A percentile compares a stretch with the other conserved stretches of the same genome.
Evolutionary conservation across 2,797 vertebrate species (phyloP).

Genomic region (Pachyuromys duprasi): DNA sequence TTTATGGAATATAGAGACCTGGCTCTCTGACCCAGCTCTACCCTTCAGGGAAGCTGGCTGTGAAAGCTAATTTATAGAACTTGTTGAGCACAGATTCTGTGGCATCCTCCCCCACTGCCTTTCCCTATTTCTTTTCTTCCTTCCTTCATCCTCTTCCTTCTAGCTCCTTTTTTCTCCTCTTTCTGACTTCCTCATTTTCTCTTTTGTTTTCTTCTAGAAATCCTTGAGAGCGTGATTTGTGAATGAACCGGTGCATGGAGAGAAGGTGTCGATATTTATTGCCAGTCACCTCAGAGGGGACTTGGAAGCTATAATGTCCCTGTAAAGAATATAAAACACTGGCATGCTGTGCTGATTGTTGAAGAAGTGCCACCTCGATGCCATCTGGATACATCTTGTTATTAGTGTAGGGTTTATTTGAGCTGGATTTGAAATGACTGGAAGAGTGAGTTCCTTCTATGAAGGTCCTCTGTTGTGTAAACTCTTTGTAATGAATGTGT

Average conservation of each 20-base stretch:
- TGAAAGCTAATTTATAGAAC: neutral
- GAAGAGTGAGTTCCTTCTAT: neutral
- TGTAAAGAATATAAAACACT: neutral
- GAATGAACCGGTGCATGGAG: neutral
- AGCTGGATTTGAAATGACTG: neutral
- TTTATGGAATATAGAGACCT: neutral
- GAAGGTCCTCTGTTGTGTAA: neutral
- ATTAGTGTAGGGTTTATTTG: neutral
- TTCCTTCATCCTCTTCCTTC: neutral
- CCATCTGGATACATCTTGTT: neutral
- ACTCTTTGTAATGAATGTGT: neutral
- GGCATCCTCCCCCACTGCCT: neutral
- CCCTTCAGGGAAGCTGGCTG: neutral
- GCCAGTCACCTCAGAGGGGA: neutral
- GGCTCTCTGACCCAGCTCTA: neutral
- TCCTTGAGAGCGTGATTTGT: neutral
- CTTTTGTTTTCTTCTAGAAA: neutral
- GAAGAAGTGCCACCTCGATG: neutral
- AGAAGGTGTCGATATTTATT: neutral
- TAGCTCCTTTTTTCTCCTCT: neutral
- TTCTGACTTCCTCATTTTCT: neutral
- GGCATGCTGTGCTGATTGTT: neutral
- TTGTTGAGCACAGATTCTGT: neutral
- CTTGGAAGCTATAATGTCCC: neutral
- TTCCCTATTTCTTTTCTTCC: no score